Percentiles rank a stretch among this genome's conserved stretches.
Conservation (phyloP, 2,113 vertebrate species). For the Gymnorhina tibicen region DNA sequence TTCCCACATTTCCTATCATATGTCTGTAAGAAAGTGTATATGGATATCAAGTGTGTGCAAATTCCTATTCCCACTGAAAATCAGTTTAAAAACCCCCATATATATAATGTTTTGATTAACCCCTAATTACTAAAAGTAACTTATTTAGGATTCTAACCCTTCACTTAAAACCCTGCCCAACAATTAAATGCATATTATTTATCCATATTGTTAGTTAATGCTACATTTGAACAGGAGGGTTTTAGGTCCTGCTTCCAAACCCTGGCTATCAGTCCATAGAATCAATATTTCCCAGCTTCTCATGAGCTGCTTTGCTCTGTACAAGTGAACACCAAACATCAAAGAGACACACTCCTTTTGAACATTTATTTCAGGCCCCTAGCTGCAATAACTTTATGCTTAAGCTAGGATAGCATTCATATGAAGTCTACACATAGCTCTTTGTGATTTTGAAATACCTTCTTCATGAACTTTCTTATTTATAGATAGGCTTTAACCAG, state of each 20-base stretch:
- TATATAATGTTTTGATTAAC: not conserved
- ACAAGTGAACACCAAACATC: not conserved
- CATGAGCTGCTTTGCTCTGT: not conserved
- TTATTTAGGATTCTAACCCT: not conserved
- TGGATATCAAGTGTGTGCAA: not conserved
- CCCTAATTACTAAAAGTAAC: not conserved
- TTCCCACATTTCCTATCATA: not conserved
- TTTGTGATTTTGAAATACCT: not conserved
- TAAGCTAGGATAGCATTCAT: not conserved
- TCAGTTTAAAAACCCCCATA: fast-evolving
- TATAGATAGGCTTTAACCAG: not conserved
- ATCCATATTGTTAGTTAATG: not conserved
- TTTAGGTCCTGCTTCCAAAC: not conserved
- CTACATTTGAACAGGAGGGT: not conserved
- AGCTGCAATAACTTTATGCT: not conserved
- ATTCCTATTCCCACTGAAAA: not conserved
- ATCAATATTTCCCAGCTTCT: not conserved
- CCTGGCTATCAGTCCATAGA: not conserved
- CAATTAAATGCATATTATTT: not conserved
- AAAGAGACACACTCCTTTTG: not conserved
- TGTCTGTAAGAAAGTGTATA: not conserved
- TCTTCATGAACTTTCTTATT: not conserved
- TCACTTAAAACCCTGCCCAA: not conserved
- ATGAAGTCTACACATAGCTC: not conserved
- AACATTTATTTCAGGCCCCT: not conserved